These are phyloP conservation scores for Antitype chi DNA, from an alignment of 2,888 invertebrate genomes.

Conservation along the genomic window DNA sequence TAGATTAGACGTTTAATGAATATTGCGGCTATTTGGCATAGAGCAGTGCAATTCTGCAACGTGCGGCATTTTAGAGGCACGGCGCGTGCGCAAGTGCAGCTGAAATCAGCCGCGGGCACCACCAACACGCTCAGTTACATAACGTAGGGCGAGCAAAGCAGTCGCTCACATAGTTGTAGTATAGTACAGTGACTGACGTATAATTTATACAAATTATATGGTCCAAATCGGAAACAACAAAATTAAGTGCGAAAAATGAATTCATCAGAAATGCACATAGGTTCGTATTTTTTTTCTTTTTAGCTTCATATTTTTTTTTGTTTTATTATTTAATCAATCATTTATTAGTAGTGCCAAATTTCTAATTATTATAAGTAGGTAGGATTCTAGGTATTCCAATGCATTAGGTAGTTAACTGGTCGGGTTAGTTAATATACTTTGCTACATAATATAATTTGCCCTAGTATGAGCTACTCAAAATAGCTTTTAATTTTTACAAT, in stretches of 20 bases:
- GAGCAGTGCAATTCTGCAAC: conserved; percentile 16
- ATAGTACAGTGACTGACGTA: conserved; percentile 35
- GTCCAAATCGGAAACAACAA: conserved; percentile 8
- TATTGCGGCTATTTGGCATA: not conserved
- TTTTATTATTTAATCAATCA: not conserved
- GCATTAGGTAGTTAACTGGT: not conserved
- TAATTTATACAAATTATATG: conserved; percentile 19
- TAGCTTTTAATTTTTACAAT: not conserved
- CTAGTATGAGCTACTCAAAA: not conserved
- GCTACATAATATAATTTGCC: too few species aligned
- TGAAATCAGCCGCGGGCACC: conserved; percentile 61
- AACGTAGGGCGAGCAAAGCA: conserved; percentile 72
- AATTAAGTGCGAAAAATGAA: conserved; percentile 40
- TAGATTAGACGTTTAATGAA: not conserved
- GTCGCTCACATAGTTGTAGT: conserved; percentile 62
- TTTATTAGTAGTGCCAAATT: not conserved
- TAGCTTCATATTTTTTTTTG: not conserved
- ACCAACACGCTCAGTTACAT: conserved; percentile 75
- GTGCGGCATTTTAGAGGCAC: conserved; percentile 54
- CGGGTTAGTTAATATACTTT: not conserved
- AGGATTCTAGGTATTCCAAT: too few species aligned
- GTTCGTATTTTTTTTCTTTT: conserved; percentile 57
- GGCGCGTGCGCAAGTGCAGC: conserved; percentile 55
- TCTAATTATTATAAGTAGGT: not conserved
- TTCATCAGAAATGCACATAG: conserved; percentile 47